Evolutionary conservation across 2,888 invertebrate genomes (phyloP), one percentile per base, ranked within the genome.

Genomic region (Drosophila barbarae): DNA sequence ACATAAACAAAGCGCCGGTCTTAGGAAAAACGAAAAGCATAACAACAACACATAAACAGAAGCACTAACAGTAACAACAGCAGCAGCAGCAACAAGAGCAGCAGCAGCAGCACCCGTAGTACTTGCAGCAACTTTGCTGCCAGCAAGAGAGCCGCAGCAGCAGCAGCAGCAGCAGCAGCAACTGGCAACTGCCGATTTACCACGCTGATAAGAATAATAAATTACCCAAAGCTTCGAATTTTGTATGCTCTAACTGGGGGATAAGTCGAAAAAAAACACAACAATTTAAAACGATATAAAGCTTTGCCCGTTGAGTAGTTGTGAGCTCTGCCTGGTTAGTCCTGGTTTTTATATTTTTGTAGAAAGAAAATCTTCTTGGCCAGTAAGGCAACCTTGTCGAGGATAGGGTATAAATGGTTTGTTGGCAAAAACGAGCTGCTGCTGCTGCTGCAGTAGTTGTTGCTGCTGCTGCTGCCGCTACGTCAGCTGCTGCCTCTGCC

Each of bases 201-300:
- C 54, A 44, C 35, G 66, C 65, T 56, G 66, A 65, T 66, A 77
- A 76, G 73, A 55, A 64, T 41, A 55, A 64, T 41, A 46, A 60
- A 49, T 38, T 30, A 52, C 51, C 18, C 12, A 15, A 2, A 4
- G 5, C 6, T 6, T 4, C 2, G 55, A 23, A 52, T 21, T n/a
- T 7, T 2, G 4, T 23, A 52, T 38, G 21, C 55, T 15, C 52
- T 56, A 21, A 2, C 34, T 10, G n/a, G n/a, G 9, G 3, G 5
- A 32, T 13, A 13, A 9, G 13, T 2, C 5, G 9, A 13, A 21
- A 30, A 30, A 9, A 42, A 18, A n/a, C n/a, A n/a, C n/a, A n/a
- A n/a, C n/a, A n/a, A n/a, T n/a, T n/a, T n/a, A n/a, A n/a, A n/a
- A n/a, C n/a, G n/a, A n/a, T 18, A 18, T 18, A 18, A 18, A 18